phyloP scores from a whole-genome alignment of 2,888 invertebrate genomes.

The Pheosia tremula region DNA sequence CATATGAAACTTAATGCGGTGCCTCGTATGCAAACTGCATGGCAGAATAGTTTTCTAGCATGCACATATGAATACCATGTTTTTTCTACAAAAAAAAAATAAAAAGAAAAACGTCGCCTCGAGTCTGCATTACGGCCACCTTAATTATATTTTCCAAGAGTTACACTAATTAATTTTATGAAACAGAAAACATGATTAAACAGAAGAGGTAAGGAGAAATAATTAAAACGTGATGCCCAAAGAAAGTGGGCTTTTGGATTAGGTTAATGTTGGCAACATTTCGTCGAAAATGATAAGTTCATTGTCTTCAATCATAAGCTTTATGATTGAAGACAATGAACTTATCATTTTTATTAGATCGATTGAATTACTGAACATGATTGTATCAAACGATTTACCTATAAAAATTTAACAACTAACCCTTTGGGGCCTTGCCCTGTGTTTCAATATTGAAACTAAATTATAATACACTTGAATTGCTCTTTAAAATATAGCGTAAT shows the following conservation, averaged over 20 bases:
- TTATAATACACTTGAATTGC: conserved; percentile 3
- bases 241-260: not conserved
- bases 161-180: not conserved
- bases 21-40: conserved; percentile 30
- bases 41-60: conserved; percentile 22
- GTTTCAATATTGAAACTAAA: not conserved
- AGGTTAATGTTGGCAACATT: not conserved
- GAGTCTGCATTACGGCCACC: not conserved
- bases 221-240: not conserved
- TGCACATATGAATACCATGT: not conserved
- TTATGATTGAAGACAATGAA: too few species aligned
- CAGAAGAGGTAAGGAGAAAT: not conserved
- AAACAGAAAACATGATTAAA: not conserved
- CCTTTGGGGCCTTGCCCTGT: not conserved
- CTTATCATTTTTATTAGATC: too few species aligned
- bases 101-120: not conserved
- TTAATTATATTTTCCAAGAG: not conserved
- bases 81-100: not conserved
- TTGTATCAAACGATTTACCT: too few species aligned
- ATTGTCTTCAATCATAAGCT: too few species aligned
- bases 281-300: too few species aligned
- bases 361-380: too few species aligned
- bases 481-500: not conserved
- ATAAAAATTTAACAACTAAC: too few species aligned
- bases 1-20: conserved; percentile 28